Evolutionary conservation across 2,797 vertebrate genomes (phyloP), one percentile per base, ranked within the genome.

Genomic region (Sandelia bainsii): DNA sequence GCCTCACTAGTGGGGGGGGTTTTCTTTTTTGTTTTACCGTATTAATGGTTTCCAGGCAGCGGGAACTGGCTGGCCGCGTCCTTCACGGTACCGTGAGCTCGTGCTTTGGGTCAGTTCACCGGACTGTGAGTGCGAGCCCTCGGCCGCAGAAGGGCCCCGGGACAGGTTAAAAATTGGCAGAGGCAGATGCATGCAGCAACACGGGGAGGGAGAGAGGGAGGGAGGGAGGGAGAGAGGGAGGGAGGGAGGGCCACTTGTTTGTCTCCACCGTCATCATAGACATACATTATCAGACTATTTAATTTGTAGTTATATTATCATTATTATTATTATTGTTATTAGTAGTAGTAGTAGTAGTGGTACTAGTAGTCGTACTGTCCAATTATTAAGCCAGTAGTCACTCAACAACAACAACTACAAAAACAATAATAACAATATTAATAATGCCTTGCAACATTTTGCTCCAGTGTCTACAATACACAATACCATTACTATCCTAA

Each of bases 101-200:
- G 80, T 44, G 85, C 79, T 81, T 50, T 19, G 50, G 77, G 65
- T 82, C 87, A 87, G 56, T n/a, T 82, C 81, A 87, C 61, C 77
- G 75, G 74, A 84, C 78, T 60, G 70, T 22, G 63, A 32, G 63
- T 58, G 54, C 81, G 17, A 70, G 73, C 66, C 27, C 61, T 51
- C 32, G 45, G 54, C 68, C 63, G 2, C 63, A 23, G 45, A 42
- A 46, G 44, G 58, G 49, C 49, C 75, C 34, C 60, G 59, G 67
- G 76, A 49, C 62, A 12, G 52, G 87, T 92, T 90, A 90, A 88
- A 83, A 7, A 85, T 85, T 91, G 88, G 88, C 86, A 52, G 44
- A 10, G 25, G 44, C 1, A 32, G 9, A 48, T 69, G 44, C 74
- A 83, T 73, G 81, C 77, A 14, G 69, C 50, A 29, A 44, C 69